phyloP scores from a whole-genome alignment of 2,888 invertebrate species.

The Eupithecia inturbata region DNA sequence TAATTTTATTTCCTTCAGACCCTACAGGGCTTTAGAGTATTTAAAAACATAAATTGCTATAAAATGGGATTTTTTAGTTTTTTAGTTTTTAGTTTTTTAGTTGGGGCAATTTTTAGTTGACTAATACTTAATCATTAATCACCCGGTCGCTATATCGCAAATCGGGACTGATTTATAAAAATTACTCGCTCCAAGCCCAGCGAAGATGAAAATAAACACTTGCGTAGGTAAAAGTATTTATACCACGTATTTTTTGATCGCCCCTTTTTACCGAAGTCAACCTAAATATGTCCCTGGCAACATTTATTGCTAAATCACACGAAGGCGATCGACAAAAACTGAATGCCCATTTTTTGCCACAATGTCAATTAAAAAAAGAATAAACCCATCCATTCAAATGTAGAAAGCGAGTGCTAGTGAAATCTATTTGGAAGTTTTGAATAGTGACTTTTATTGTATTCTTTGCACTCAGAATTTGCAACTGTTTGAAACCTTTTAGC shows the following conservation, averaged over 20 bases:
- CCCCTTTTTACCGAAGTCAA: background rate
- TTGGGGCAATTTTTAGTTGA: background rate
- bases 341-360: slow-evolving; percentile 42
- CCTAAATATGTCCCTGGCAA: slow-evolving; percentile 18
- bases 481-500: slow-evolving; percentile 10
- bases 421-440: slow-evolving; percentile 38
- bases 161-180: background rate
- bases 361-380: slow-evolving; percentile 36
- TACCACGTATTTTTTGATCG: background rate
- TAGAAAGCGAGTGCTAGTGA: slow-evolving; percentile 43
- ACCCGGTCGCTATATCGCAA: background rate
- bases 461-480: slow-evolving; percentile 21
- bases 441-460: slow-evolving; percentile 26
- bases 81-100: no score
- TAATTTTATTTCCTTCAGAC: no score
- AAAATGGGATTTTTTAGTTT: no score
- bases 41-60: no score
- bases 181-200: background rate
- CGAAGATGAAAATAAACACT: background rate
- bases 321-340: slow-evolving; percentile 42
- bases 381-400: slow-evolving; percentile 32
- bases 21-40: no score
- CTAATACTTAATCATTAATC: background rate
- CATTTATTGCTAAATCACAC: slow-evolving; percentile 31
- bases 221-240: background rate